Evolutionary conservation across 2,113 vertebrate species (phyloP).

Genomic region (Epinephelus cyanopodus): DNA sequence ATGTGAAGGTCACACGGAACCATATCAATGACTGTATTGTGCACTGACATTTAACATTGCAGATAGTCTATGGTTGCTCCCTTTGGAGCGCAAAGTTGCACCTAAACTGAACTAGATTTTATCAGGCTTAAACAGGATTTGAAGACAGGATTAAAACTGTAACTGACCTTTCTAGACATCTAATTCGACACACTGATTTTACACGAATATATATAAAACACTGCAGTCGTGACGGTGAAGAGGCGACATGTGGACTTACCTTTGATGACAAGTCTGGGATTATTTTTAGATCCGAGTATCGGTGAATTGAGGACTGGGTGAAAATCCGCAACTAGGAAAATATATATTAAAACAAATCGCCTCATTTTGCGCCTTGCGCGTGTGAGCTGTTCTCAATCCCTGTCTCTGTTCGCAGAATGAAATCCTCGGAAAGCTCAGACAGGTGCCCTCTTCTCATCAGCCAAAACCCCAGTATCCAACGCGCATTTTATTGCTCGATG

Average conservation of each 20-base stretch:
- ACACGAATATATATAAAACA: neutral
- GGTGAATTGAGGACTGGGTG: conserved; percentile 28
- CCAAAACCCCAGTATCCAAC: no score
- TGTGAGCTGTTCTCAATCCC: fast-evolving
- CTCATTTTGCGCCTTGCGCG: conserved; percentile 39
- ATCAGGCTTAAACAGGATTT: neutral
- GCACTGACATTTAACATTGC: neutral
- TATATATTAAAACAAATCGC: neutral
- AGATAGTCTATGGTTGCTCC: neutral
- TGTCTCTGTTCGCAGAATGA: neutral
- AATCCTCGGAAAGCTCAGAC: neutral
- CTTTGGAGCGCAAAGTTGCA: neutral
- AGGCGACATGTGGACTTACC: conserved; percentile 58
- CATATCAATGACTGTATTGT: neutral
- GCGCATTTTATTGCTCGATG: no score
- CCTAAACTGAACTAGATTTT: neutral
- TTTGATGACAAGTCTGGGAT: conserved; percentile 74
- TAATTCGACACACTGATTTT: neutral
- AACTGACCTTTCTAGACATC: neutral
- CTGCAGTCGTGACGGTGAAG: no score
- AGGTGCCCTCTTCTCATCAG: neutral
- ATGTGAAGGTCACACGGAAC: neutral
- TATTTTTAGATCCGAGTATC: conserved; percentile 41
- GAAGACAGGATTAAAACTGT: neutral
- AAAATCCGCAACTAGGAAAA: conserved; percentile 25